Evolutionary conservation across 2,113 vertebrate genomes (phyloP), one percentile per base, ranked within the genome.

Genomic region (Piliocolobus tephrosceles): DNA sequence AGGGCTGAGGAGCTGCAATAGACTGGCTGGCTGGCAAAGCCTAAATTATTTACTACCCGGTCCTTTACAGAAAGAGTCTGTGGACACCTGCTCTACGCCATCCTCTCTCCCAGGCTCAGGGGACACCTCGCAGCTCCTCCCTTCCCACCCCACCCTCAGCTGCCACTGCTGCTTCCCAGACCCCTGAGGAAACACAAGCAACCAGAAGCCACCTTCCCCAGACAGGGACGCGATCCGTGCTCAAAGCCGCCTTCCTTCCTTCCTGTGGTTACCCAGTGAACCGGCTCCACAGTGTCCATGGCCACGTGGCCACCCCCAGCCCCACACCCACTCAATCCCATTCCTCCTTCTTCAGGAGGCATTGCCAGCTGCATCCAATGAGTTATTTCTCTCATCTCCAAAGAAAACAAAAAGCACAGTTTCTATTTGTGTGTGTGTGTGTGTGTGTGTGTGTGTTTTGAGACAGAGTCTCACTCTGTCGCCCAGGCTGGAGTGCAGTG

Each of bases 201-300:
- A 40, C 40, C 40, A 40, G 45, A 25, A 92, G 72, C 38, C 32
- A 10, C 7, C 20, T 23, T 47, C n/a, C 35, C 4, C 35, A 55
- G 0, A 55, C 6, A 55, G 52, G 0, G 52, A 55, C 18, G 0
- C 0, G 6, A 55, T 55, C 52, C 0, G 0, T 20, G 18, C 18
- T n/a, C 4, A 2, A 18, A 40, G 50, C 25, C n/a, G 2, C 35
- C 45, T 47, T 17, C 68, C 40, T 55, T 45, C 64, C 47, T 40
- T 52, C 22, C 55, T 17, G 32, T 0, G 10, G 47, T 25, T 81
- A 16, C 35, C 47, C 10, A 64, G 61, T 1, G 80, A 20, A 27
- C 11, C 1, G 25, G 43, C 43, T 2, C 27, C 14, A 17, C 43
- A 32, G 32, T 20, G 17, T n/a, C 30, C 79, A n/a, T 0, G 20